Evolutionary conservation across 2,888 invertebrate species (phyloP).

Genomic region (Drosophila phalerata): DNA sequence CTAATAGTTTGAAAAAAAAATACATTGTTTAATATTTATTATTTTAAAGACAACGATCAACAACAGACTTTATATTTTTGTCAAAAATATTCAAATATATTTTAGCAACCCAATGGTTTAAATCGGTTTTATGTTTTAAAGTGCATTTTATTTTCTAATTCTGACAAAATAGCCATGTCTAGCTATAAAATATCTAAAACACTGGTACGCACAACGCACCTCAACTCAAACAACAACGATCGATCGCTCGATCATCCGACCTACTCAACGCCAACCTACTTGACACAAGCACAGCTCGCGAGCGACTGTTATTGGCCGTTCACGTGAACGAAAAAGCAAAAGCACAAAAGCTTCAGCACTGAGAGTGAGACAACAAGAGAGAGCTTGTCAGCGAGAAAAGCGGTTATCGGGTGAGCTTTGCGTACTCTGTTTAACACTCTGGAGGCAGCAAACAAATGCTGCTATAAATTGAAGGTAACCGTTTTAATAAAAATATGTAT

Average conservation of each 20-base stretch:
- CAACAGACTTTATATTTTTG: too few species aligned
- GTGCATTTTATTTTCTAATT: neutral
- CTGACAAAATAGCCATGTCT: neutral
- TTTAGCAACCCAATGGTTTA: neutral
- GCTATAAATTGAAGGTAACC: neutral
- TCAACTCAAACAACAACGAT: constrained; percentile 6
- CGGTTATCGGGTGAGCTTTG: constrained; percentile 8
- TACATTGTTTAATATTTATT: neutral
- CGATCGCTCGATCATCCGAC: neutral
- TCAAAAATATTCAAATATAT: too few species aligned
- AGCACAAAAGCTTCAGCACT: constrained; percentile 30
- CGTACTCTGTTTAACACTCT: neutral
- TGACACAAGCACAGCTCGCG: constrained; percentile 23
- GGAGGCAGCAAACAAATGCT: neutral
- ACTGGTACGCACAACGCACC: constrained; percentile 9
- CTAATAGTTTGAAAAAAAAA: neutral
- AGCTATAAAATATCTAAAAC: neutral
- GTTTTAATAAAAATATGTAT: neutral
- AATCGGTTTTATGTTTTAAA: neutral
- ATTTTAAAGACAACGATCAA: neutral
- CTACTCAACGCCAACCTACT: constrained; percentile 21
- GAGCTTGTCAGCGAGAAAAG: neutral
- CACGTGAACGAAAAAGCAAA: neutral
- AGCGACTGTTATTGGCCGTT: constrained; percentile 28
- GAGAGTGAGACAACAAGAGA: neutral